Evolutionary conservation across 2,113 vertebrate species (phyloP), one percentile per base, ranked within the genome.

Genomic region (Vulpes lagopus): DNA sequence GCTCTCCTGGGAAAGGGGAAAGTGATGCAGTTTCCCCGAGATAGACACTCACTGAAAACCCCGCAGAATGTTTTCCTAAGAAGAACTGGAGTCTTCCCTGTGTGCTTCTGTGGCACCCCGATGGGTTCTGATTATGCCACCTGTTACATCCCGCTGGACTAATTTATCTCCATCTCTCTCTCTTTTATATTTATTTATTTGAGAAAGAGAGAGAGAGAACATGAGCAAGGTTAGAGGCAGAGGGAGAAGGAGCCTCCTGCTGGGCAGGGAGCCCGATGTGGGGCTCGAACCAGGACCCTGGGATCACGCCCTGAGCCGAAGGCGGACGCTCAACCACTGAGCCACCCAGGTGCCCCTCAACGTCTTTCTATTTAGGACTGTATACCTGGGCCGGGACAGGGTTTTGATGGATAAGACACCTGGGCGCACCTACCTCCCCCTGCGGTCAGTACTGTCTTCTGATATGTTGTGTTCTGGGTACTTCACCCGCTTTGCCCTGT

Each of bases 101-200:
- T 38, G 17, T 27, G 19, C 87, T n/a, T 59, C 78, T 12, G 0
- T 2, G 10, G 51, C 0, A 0, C 16, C 55, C 53, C 27, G 17
- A 5, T 4, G 57, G 71, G 10, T 76, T 84, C 23, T 0, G 11
- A 15, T 14, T 7, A 1, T 3, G 59, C 22, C 53, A 1, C 43
- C 35, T 30, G 35, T 53, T 16, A 5, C 1, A 3, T 32, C 1
- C 4, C 4, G 0, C 3, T 5, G 51, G 53, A 35, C 12, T 15
- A 4, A 23, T 22, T n/a, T 8, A 23, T 27, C 3, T 8, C 0
- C 53, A 8, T 64, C n/a, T 19, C 71, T 43, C 43, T 43, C 43
- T 43, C 43, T 43, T 43, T 43, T 43, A 43, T 43, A 43, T 6
- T 43, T 43, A 43, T 43, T 43, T 43, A 43, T 43, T 43, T 43